These are phyloP conservation scores for Octonoba sinensis DNA, from an alignment of 2,888 invertebrate species.

Conservation along the genomic window DNA sequence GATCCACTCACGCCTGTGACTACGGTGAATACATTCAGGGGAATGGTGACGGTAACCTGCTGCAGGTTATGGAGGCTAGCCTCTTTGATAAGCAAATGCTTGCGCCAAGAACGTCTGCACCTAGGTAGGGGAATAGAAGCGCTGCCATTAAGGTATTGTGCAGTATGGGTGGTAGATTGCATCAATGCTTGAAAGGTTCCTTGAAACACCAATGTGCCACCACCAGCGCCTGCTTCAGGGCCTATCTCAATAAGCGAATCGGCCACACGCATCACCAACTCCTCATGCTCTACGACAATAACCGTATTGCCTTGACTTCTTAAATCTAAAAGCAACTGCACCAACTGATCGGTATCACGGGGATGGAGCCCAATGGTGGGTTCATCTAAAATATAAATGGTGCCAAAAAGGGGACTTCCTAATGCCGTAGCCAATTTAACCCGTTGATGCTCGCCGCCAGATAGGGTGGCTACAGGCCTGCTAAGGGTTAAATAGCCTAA, in stretches of 20 bases:
- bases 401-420: not conserved
- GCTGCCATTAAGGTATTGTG: constrained; percentile 1
- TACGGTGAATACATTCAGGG: too few relatives aligned
- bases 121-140: not conserved
- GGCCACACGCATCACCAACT: constrained; percentile 53
- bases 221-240: constrained; percentile 64
- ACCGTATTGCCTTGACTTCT: constrained; percentile 63
- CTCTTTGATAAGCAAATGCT: too few relatives aligned
- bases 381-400: constrained; percentile 65
- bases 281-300: constrained; percentile 65
- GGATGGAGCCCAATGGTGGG: constrained; percentile 66
- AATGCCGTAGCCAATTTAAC: constrained; percentile 3
- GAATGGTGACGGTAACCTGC: too few relatives aligned
- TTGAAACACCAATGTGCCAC: constrained; percentile 61
- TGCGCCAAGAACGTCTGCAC: too few relatives aligned
- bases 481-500: not conserved
- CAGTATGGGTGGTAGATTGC: not conserved
- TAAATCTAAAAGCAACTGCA: constrained; percentile 21
- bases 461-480: not conserved
- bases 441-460: not conserved
- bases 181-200: constrained; percentile 34
- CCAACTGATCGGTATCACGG: constrained; percentile 45
- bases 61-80: too few relatives aligned
- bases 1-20: too few relatives aligned
- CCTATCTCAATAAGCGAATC: constrained; percentile 65